phyloP scores from a whole-genome alignment of 2,888 invertebrate species.

The Agrochola lota region DNA sequence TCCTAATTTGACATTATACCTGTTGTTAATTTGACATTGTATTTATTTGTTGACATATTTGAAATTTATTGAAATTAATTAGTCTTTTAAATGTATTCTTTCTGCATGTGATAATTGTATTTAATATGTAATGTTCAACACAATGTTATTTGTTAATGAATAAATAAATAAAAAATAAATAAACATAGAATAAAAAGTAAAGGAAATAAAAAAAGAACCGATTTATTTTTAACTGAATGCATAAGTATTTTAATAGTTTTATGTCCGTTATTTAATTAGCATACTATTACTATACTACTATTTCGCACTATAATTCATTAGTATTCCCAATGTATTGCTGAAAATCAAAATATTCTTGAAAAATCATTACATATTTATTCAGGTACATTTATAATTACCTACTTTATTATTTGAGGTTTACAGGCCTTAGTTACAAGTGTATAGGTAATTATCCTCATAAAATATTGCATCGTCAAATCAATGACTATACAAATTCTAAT shows the following conservation, averaged over 20 bases:
- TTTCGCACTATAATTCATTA: too few relatives aligned
- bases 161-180: too few relatives aligned
- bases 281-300: rapidly evolving
- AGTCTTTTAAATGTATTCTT: too few relatives aligned
- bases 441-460: background rate
- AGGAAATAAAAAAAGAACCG: background rate
- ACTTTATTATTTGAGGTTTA: background rate
- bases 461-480: slow-evolving; percentile 1
- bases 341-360: background rate
- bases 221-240: background rate
- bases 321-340: background rate
- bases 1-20: too few relatives aligned
- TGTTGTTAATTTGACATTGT: too few relatives aligned
- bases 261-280: background rate
- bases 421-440: too few relatives aligned
- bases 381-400: background rate
- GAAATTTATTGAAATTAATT: too few relatives aligned
- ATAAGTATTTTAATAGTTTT: background rate
- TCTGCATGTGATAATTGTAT: too few relatives aligned
- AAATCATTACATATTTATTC: background rate
- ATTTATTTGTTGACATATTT: too few relatives aligned
- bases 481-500: background rate
- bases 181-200: background rate
- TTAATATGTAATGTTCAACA: too few relatives aligned
- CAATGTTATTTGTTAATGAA: too few relatives aligned